Evolutionary conservation across 2,113 vertebrate species (phyloP).

Genomic region (Acanthisitta chloris): DNA sequence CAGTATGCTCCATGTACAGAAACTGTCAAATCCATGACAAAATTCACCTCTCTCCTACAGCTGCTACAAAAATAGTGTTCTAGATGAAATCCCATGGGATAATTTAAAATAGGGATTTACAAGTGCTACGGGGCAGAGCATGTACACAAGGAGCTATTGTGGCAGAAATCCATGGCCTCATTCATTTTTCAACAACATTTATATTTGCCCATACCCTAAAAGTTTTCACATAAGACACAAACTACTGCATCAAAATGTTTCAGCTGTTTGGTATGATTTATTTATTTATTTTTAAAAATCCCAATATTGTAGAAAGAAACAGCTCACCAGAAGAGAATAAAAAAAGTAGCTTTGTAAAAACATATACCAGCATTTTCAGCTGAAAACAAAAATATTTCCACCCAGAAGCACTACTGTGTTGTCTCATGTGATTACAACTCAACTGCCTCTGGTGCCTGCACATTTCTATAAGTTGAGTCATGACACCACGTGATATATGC

Average conservation of each 20-base stretch:
- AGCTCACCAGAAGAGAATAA: not conserved
- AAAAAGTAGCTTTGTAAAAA: not conserved
- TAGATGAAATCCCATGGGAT: not conserved
- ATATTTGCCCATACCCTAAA: not conserved
- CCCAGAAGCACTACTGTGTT: not conserved
- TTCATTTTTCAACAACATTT: not conserved
- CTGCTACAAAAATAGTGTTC: not conserved
- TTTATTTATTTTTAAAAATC: not conserved
- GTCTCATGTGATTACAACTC: not conserved
- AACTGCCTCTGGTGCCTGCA: not conserved
- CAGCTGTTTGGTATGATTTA: not conserved
- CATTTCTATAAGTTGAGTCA: rapidly evolving
- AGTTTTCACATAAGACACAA: not conserved
- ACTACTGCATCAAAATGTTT: not conserved
- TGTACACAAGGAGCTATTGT: not conserved
- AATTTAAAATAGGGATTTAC: not conserved
- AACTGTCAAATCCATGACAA: not conserved
- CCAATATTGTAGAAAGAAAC: not conserved
- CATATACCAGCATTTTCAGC: not conserved
- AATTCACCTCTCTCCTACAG: not conserved
- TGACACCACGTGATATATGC: not conserved
- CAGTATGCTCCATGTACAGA: not conserved
- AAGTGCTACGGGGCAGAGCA: not conserved
- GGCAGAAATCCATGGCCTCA: not conserved
- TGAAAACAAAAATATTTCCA: not conserved